Base-by-base conservation (phyloP, 2,888 invertebrate species). In the Lacanobia oleracea region DNA sequence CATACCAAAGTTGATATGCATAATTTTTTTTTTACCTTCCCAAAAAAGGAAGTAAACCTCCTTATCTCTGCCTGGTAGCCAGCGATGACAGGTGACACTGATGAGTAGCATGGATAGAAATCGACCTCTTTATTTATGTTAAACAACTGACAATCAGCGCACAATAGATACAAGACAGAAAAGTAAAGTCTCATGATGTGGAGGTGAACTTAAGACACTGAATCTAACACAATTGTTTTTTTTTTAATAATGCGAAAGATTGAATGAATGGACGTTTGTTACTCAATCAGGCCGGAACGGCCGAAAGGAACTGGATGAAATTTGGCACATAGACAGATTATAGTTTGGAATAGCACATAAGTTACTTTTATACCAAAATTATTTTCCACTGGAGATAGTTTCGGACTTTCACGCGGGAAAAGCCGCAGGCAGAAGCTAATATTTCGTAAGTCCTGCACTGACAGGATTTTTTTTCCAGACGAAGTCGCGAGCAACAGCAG, bases 21-120 rank as follows among this genome's bases (percentile, higher is more conserved):
- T 10, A 12, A 59, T 51, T 75, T 73, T 68, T 73, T 68, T 27
- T 43, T 45, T n/a, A 9, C 18, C 37, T 67, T 67, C 59, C 59
- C 75, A 12, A 59, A 67, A 75, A 60, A 53, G 48, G 51, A 67
- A 6, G 59, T 67, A 33, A 48, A 53, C 5, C 67, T 60, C 18
- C 67, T 67, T 53, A 37, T 45, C 67, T 51, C 50, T 57, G 57
- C 14, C 37, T 27, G 27, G 18, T 12, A 16, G 75, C 40, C 18
- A 37, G 45, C 14, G 18, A 45, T 67, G 67, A 59, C 51, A 59
- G n/a, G 45, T 59, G 75, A 59, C 45, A 59, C 37, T 45, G 57
- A 40, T 67, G 45, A 57, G 5, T 18, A 12, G 16, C 16, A 37
- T 33, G 16, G 9, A 74, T 48, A n/a, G 37, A 51, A 59, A 67